A percentile compares a stretch with the other conserved stretches of the same genome.
phyloP scores from a whole-genome alignment of 2,797 vertebrate species.

The Bradypodion pumilum region DNA sequence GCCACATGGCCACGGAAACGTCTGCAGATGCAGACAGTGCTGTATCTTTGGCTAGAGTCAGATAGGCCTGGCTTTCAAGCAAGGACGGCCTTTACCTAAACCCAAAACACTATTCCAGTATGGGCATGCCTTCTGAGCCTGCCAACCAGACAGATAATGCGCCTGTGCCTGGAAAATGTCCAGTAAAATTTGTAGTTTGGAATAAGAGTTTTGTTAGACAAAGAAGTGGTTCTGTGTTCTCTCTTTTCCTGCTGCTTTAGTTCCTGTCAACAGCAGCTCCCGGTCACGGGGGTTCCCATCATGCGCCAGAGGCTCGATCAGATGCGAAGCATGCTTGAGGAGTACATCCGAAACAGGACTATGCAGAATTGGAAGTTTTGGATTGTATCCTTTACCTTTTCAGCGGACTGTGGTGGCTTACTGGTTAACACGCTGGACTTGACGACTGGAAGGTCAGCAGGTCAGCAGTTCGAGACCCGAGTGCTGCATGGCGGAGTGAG shows the following conservation, averaged over 20 bases:
- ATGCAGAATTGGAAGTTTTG: slow-evolving; percentile 98
- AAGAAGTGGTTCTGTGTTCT: neutral
- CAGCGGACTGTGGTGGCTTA: no score
- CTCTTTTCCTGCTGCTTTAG: slow-evolving; percentile 69
- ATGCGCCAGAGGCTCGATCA: slow-evolving; percentile 81
- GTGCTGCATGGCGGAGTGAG: no score
- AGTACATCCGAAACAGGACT: slow-evolving; percentile 90
- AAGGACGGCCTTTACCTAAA: no score
- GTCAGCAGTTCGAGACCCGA: no score
- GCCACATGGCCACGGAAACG: no score
- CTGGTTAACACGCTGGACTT: no score
- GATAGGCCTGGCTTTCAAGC: no score
- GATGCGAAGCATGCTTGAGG: slow-evolving; percentile 88
- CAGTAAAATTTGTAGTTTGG: neutral
- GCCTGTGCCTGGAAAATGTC: neutral
- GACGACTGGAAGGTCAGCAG: no score
- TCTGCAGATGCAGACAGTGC: no score
- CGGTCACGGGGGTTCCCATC: slow-evolving; percentile 87
- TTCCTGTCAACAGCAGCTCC: slow-evolving; percentile 91
- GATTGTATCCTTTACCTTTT: slow-evolving; percentile 99
- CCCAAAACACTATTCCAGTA: neutral
- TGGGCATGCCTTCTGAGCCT: neutral
- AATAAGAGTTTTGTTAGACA: no score
- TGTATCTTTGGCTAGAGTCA: no score
- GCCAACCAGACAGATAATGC: neutral